A percentile compares a stretch with the other conserved stretches of the same genome.
Evolutionary conservation across 2,797 vertebrate species (phyloP).

Genomic region (Sebastes diploproa): DNA sequence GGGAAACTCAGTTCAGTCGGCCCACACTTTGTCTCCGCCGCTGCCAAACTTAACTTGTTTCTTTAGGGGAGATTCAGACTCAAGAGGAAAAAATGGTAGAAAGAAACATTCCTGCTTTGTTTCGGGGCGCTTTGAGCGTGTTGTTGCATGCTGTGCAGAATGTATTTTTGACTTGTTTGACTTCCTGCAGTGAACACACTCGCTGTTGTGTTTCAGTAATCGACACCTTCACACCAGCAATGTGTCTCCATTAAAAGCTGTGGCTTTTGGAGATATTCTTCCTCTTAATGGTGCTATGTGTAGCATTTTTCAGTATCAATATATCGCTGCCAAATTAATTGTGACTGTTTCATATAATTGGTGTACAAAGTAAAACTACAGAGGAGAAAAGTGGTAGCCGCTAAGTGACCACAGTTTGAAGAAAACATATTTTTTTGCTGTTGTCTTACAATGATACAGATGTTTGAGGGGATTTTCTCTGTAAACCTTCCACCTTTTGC

Average conservation of each 20-base stretch:
- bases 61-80: conserved; percentile 47
- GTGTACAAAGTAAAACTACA: not conserved
- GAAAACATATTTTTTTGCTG: not conserved
- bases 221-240: conserved; percentile 37
- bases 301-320: not conserved
- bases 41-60: conserved; percentile 51
- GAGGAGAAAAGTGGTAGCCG: not conserved
- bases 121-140: conserved; percentile 31
- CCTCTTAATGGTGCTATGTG: conserved; percentile 8
- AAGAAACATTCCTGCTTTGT: conserved; percentile 19
- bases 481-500: not conserved
- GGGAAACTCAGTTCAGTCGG: conserved; percentile 43
- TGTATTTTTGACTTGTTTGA: conserved; percentile 45
- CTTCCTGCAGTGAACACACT: conserved; percentile 47
- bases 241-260: conserved; percentile 31
- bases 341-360: not conserved
- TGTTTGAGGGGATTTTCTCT: not conserved
- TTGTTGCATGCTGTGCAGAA: conserved; percentile 21
- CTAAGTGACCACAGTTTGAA: not conserved
- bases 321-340: not conserved
- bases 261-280: conserved; percentile 3
- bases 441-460: not conserved
- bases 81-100: not conserved
- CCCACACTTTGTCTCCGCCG: conserved; percentile 20
- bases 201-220: conserved; percentile 39